Percentiles rank a stretch among this genome's conserved stretches.
phyloP scores from a whole-genome alignment of 2,113 vertebrate species.

The Lates calcarifer region DNA sequence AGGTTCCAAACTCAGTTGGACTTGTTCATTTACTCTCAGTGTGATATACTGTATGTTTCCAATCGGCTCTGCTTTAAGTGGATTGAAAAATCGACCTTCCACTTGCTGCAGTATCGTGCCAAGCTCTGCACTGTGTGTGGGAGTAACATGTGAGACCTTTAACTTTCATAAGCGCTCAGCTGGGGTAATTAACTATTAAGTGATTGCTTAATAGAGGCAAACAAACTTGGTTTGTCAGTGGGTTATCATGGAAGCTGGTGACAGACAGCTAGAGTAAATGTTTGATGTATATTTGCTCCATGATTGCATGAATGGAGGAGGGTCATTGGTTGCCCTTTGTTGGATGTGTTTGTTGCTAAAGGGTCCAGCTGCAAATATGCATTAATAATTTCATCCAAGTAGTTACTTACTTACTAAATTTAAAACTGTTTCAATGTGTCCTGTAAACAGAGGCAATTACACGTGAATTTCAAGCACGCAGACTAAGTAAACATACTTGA shows the following conservation, averaged over 20 bases:
- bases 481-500: slow-evolving; percentile 23
- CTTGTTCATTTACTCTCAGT: neutral
- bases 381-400: neutral
- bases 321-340: slow-evolving; percentile 32
- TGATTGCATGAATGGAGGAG: slow-evolving; percentile 28
- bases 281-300: slow-evolving; percentile 37
- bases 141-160: slow-evolving; percentile 24
- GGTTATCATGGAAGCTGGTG: slow-evolving; percentile 25
- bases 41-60: neutral
- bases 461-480: slow-evolving; percentile 14
- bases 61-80: neutral
- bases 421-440: neutral
- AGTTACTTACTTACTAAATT: neutral
- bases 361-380: neutral
- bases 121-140: slow-evolving; percentile 12
- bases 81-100: slow-evolving; percentile 11
- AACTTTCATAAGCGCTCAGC: slow-evolving; percentile 19
- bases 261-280: slow-evolving; percentile 31
- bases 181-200: slow-evolving; percentile 54
- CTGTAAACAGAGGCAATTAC: neutral
- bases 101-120: neutral
- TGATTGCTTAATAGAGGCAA: slow-evolving; percentile 45
- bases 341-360: neutral
- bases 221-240: slow-evolving; percentile 43
- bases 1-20: neutral